Evolutionary conservation across 2,797 vertebrate species (phyloP).

Genomic region (Lithobates pipiens): DNA sequence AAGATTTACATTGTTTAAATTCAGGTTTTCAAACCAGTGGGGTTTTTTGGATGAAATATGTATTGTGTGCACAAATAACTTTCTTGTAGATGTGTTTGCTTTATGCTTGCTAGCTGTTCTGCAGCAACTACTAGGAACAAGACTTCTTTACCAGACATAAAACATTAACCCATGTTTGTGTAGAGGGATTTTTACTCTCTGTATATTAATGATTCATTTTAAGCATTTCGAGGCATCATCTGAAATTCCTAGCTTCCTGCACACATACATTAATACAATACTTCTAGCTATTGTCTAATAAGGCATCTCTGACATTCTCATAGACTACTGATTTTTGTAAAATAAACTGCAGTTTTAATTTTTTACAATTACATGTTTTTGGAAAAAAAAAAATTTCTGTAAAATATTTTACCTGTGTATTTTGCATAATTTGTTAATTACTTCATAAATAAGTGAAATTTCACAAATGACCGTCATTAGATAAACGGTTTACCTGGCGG

Average conservation of each 20-base stretch:
- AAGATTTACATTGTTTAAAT: slow-evolving; percentile 81
- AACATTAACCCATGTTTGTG: slow-evolving; percentile 19
- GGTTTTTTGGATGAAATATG: slow-evolving; percentile 69
- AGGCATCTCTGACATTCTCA: background rate
- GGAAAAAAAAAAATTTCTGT: background rate
- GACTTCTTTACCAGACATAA: background rate
- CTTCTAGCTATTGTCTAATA: background rate
- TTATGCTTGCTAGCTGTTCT: slow-evolving; percentile 71
- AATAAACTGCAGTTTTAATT: no score
- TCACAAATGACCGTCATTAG: background rate
- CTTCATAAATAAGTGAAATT: no score
- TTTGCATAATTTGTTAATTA: background rate
- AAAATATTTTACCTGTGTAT: background rate
- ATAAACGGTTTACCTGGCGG: background rate
- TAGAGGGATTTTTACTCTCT: background rate
- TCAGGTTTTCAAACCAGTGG: slow-evolving; percentile 68
- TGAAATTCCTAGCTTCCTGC: background rate
- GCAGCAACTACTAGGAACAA: slow-evolving; percentile 44
- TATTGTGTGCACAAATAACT: slow-evolving; percentile 74
- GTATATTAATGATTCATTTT: background rate
- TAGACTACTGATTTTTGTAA: no score
- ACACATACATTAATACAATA: background rate
- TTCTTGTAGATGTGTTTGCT: slow-evolving; percentile 67
- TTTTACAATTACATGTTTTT: no score
- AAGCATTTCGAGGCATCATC: background rate